Evolutionary conservation across 2,888 invertebrate species (phyloP).

Genomic region (Altica lythri): DNA sequence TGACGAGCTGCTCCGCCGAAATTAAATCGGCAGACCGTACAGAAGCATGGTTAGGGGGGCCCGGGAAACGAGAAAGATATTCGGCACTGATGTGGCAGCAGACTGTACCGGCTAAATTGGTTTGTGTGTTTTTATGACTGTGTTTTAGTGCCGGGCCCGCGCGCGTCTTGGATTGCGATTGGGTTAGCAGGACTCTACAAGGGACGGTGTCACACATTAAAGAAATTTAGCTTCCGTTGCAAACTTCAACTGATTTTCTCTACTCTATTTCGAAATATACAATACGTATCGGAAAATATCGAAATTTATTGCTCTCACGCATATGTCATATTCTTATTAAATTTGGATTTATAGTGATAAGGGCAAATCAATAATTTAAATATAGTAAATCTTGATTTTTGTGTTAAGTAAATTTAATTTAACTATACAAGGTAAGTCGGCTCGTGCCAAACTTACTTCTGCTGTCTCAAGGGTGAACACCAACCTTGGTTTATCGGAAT

Average conservation of each 20-base stretch:
- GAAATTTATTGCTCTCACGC: too few species aligned
- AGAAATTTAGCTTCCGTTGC: constrained; percentile 16
- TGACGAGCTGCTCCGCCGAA: constrained; percentile 53
- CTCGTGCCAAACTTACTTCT: too few species aligned
- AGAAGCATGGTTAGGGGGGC: constrained; percentile 23
- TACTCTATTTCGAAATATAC: too few species aligned
- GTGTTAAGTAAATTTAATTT: too few species aligned
- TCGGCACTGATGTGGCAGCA: constrained; percentile 49
- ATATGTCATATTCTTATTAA: too few species aligned
- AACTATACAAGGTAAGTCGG: too few species aligned
- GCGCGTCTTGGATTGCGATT: constrained; percentile 58
- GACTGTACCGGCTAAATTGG: constrained; percentile 59
- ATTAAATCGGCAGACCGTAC: constrained; percentile 52
- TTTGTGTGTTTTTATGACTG: constrained; percentile 60
- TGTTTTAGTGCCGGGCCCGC: constrained; percentile 58
- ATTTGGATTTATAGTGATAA: too few species aligned
- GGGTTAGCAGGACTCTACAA: constrained; percentile 50
- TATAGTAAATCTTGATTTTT: too few species aligned
- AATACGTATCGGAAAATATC: too few species aligned
- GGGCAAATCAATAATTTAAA: too few species aligned
- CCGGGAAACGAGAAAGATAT: constrained; percentile 32
- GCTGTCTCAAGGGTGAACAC: too few species aligned
- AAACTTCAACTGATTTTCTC: constrained; percentile 9
- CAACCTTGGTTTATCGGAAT: too few species aligned
- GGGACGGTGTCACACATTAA: constrained; percentile 46